These are phyloP conservation scores for Esox masquinongy DNA, from an alignment of 2,797 vertebrate species.

Conservation along the genomic window DNA sequence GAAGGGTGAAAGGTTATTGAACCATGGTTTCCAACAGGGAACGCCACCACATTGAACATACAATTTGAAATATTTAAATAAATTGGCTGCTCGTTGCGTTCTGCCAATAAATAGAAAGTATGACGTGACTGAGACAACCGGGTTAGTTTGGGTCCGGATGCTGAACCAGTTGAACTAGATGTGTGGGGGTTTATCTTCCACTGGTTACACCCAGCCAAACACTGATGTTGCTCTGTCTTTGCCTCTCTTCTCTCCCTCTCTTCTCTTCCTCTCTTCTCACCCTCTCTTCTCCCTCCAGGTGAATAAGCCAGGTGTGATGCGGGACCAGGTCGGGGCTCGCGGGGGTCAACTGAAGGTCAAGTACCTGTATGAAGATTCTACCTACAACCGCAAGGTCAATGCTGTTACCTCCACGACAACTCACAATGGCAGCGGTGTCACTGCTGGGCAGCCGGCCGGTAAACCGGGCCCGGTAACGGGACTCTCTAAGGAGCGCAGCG, in stretches of 20 bases:
- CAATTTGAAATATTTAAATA: too few relatives aligned
- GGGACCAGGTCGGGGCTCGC: conserved; percentile 81
- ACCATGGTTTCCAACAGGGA: too few relatives aligned
- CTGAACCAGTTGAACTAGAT: too few relatives aligned
- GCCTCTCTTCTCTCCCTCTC: not conserved
- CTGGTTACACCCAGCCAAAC: not conserved
- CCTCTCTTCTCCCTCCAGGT: conserved; percentile 57
- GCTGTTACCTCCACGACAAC: conserved; percentile 62
- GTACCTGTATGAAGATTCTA: conserved; percentile 89
- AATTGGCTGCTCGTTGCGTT: too few relatives aligned
- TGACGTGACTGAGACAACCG: too few relatives aligned
- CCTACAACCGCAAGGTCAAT: conserved; percentile 81
- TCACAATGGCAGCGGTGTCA: conserved; percentile 75
- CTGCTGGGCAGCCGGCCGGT: conserved; percentile 63
- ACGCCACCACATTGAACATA: too few relatives aligned
- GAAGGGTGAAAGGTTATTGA: too few relatives aligned
- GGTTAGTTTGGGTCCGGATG: too few relatives aligned
- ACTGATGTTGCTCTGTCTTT: not conserved
- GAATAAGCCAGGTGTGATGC: conserved; percentile 73
- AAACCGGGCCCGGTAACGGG: conserved; percentile 62
- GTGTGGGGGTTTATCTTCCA: not conserved
- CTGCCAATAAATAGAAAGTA: too few relatives aligned
- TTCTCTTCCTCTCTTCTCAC: not conserved
- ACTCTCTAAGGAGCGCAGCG: conserved; percentile 81
- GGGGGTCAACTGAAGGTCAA: conserved; percentile 87